Evolutionary conservation across 2,113 vertebrate genomes (phyloP).

Genomic region (Nycticebus coucang): DNA sequence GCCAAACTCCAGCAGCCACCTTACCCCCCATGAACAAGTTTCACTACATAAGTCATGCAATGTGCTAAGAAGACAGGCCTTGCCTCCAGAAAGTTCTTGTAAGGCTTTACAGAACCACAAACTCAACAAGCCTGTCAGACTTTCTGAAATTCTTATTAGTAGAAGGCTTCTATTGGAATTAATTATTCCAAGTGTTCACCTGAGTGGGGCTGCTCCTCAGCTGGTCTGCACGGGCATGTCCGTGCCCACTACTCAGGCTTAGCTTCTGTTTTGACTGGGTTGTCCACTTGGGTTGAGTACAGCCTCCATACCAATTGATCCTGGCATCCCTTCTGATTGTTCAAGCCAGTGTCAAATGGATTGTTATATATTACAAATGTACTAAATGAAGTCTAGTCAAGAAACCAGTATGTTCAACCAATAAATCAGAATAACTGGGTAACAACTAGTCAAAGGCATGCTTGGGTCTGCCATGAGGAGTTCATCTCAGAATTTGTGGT

Average conservation of each 20-base stretch:
- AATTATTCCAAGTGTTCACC: neutral
- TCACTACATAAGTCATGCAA: neutral
- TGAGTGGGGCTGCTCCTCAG: rapidly evolving
- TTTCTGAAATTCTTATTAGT: neutral
- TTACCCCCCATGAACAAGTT: neutral
- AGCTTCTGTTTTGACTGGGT: neutral
- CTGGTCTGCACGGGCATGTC: neutral
- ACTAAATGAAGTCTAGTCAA: neutral
- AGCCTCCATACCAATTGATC: neutral
- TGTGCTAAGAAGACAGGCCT: conserved; percentile 4
- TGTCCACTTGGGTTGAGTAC: neutral
- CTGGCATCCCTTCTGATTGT: neutral
- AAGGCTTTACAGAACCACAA: conserved; percentile 17
- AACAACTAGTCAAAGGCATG: neutral
- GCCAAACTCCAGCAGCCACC: neutral
- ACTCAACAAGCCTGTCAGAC: conserved; percentile 16
- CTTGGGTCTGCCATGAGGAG: neutral
- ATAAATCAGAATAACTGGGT: neutral
- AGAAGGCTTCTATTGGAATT: neutral
- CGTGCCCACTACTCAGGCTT: neutral
- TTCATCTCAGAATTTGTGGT: neutral
- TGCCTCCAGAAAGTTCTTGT: neutral
- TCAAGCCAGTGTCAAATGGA: neutral
- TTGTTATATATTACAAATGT: neutral
- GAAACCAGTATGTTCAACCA: neutral